Evolutionary conservation across 2,888 invertebrate species (phyloP), one percentile per base, ranked within the genome.

Genomic region (Agrilus cyanescens): DNA sequence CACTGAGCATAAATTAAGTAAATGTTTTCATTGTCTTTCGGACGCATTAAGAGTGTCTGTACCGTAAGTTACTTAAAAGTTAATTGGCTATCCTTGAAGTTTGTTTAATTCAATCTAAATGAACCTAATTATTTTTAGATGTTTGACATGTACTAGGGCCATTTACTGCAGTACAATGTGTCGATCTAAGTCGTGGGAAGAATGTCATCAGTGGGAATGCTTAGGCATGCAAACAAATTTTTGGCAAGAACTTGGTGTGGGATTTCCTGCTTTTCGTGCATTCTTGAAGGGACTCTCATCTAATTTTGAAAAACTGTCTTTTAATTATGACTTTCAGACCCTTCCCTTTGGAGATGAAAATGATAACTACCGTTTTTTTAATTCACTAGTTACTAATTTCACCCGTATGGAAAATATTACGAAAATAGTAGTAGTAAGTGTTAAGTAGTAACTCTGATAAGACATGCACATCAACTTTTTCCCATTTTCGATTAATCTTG

Each of bases 1-100:
- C 25, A 65, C 68, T 47, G 59, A 64, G 20, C 64, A 68, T 51
- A 63, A 74, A 59, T 53, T 57, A 12, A 63, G 73, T 33, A 62
- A 60, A 44, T 94, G 93, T 60, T 82, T 85, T 53, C 72, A 80
- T 53, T 94, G 94, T 64, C 82, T 81, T 52, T 62, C 67, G 18
- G 57, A 62, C 2, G 67, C 76, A 38, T 61, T 74, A 41, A 74
- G 77, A 10, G 4, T 25, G 51, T 73, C 76, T 18, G 66, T 83
- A 55, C 82, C 85, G 76, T 78, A 62, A 76, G 78, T 72, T 13
- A 16, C 4, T 37, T n/a, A 37, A 12, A 20, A 16, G 10, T 14
- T 16, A 32, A 32, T 18, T 12, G 12, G n/a, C 3, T 20, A 32
- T 10, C 12, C 33, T 32, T 32, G 25, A 7, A 18, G n/a, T 18